phyloP scores from a whole-genome alignment of 2,888 invertebrate genomes.

The Tachina grossa region DNA sequence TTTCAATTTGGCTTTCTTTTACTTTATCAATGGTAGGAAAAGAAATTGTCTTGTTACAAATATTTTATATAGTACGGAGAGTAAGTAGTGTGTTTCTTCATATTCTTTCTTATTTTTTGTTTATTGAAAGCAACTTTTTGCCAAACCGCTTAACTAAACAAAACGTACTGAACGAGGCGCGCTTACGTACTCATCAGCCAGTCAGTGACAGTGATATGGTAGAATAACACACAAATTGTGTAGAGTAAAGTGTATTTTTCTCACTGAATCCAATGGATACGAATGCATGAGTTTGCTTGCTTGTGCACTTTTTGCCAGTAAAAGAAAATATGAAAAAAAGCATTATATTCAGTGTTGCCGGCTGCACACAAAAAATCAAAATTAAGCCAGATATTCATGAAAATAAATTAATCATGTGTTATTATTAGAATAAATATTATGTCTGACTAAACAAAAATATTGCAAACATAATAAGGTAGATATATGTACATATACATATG shows the following conservation, averaged over 20 bases:
- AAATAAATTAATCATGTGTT: no score
- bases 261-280: conserved; percentile 27
- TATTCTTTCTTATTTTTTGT: no score
- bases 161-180: conserved; percentile 69
- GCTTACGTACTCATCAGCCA: conserved; percentile 71
- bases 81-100: conserved; percentile 23
- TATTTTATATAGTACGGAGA: conserved; percentile 3
- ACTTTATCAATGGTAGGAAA: conserved; percentile 4
- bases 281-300: not conserved
- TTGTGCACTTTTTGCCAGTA: conserved; percentile 32
- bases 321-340: conserved; percentile 31
- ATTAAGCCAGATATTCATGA: no score
- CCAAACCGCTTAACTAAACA: conserved; percentile 67
- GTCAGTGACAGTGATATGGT: conserved; percentile 71
- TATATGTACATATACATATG: no score
- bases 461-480: no score
- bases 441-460: no score
- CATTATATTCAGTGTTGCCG: not conserved
- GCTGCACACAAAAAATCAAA: no score
- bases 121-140: conserved; percentile 40
- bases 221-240: conserved; percentile 59
- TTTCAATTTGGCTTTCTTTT: not conserved
- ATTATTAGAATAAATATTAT: no score
- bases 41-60: conserved; percentile 2
- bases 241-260: conserved; percentile 59